Percentiles rank a stretch among this genome's conserved stretches.
Evolutionary conservation across 2,113 vertebrate species (phyloP).

Genomic region (Poecile atricapillus): DNA sequence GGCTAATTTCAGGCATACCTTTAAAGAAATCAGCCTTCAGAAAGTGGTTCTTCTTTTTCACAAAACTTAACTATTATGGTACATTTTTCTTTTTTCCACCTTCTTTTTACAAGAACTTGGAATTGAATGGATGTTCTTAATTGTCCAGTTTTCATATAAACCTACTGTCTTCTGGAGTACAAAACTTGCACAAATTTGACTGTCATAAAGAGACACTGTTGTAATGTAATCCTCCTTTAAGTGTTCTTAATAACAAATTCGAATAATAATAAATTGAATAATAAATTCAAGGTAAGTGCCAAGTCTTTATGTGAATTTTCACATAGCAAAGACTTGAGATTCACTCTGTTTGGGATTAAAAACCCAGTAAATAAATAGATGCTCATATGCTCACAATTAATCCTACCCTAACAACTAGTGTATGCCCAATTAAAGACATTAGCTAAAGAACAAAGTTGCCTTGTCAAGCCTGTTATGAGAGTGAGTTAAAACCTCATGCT

Average conservation of each 20-base stretch:
- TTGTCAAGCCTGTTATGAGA: conserved; percentile 5
- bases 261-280: too few species aligned
- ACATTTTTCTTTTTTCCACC: not conserved
- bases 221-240: not conserved
- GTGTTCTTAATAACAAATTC: too few species aligned
- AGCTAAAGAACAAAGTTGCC: conserved; percentile 16
- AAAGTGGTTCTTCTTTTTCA: not conserved
- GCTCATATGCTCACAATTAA: conserved; percentile 22
- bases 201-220: not conserved
- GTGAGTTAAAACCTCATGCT: not conserved
- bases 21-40: not conserved
- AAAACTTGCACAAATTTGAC: not conserved
- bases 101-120: not conserved
- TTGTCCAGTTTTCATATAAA: not conserved
- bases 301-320: conserved; percentile 33
- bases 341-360: not conserved
- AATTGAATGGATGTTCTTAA: not conserved
- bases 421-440: conserved; percentile 7
- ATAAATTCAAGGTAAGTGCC: not conserved
- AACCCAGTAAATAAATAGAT: not conserved
- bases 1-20: not conserved
- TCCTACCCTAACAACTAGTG: not conserved
- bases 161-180: not conserved
- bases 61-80: not conserved
- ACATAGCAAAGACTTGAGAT: conserved; percentile 22